Percentiles rank a stretch among this genome's conserved stretches.
Conservation (phyloP, 2,113 vertebrate genomes). For the Numida meleagris region DNA sequence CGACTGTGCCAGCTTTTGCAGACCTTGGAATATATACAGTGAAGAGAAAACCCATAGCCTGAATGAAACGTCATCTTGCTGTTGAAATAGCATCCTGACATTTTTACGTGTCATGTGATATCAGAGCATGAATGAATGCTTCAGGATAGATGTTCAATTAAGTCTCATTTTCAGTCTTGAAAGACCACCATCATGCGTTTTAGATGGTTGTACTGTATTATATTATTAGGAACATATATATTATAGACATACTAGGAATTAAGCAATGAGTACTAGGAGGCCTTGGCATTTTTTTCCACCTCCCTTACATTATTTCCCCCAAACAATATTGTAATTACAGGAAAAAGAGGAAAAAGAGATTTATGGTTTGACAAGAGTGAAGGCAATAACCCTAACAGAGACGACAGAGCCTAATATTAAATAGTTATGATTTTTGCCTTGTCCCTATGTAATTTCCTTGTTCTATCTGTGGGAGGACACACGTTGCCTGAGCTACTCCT, state of each 20-base stretch:
- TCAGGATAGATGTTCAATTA: constrained; percentile 55
- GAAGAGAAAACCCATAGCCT: neutral
- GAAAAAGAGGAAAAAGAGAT: constrained; percentile 18
- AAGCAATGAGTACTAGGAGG: neutral
- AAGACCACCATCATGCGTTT: neutral
- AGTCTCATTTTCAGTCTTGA: constrained; percentile 39
- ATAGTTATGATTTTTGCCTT: constrained; percentile 65
- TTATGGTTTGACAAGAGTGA: neutral
- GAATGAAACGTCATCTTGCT: constrained; percentile 7
- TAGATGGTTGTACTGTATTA: neutral
- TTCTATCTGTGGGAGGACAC: constrained; percentile 54
- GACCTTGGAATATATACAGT: neutral
- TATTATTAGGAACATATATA: neutral
- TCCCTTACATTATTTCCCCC: neutral
- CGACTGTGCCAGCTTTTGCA: neutral
- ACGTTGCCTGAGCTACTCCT: constrained; percentile 49
- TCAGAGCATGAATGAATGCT: constrained; percentile 12
- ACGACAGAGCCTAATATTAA: constrained; percentile 59
- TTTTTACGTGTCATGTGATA: constrained; percentile 17
- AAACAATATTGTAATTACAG: constrained; percentile 31
- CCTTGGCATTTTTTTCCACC: neutral
- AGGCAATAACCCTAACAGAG: constrained; percentile 66
- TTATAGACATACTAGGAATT: neutral
- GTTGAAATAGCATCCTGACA: neutral
- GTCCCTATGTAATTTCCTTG: constrained; percentile 63